These are phyloP conservation scores for Leuctra nigra DNA, from an alignment of 2,888 invertebrate genomes.

Conservation along the genomic window DNA sequence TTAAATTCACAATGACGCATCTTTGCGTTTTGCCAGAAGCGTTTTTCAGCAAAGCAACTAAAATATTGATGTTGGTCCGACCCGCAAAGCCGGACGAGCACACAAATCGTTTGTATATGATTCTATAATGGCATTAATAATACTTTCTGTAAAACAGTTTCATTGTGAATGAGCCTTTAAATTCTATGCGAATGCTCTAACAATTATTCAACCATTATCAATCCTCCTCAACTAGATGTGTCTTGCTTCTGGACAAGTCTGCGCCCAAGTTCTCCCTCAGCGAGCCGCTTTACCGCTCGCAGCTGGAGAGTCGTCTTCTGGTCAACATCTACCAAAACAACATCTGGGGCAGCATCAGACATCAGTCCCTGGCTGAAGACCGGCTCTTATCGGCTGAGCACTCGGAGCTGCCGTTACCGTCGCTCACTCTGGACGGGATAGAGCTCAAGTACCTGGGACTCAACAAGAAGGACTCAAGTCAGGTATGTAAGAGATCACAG, in stretches of 20 bases:
- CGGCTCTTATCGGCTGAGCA: background rate
- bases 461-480: constrained; percentile 2
- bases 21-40: no score
- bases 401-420: background rate
- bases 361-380: background rate
- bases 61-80: no score
- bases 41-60: no score
- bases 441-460: constrained; percentile 14
- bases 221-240: background rate
- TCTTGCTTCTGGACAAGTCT: background rate
- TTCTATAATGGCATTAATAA: no score
- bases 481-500: constrained; percentile 1
- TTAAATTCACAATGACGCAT: no score
- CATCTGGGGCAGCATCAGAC: constrained; percentile 8
- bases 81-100: no score
- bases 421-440: constrained; percentile 5
- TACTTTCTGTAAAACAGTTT: no score
- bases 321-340: constrained; percentile 11
- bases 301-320: background rate
- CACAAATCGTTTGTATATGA: no score
- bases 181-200: background rate
- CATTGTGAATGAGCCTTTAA: no score
- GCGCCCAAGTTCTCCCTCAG: background rate
- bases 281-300: background rate
- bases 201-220: background rate